phyloP scores from a whole-genome alignment of 2,797 vertebrate genomes.

The Spea hammondii region DNA sequence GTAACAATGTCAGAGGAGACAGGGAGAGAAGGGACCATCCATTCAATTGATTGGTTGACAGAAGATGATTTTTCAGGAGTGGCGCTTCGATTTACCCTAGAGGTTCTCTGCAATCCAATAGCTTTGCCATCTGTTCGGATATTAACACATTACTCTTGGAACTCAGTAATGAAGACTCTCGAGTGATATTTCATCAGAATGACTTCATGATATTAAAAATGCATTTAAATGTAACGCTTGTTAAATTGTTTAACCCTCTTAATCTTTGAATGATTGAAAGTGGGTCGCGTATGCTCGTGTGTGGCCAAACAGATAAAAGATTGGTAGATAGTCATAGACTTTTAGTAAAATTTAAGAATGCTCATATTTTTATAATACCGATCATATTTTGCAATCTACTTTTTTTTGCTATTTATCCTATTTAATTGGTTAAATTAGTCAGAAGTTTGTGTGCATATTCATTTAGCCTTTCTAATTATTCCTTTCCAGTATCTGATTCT shows the following conservation, averaged over 20 bases:
- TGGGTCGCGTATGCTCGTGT: slow-evolving; percentile 59
- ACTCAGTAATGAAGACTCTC: slow-evolving; percentile 74
- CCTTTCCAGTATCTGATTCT: too few relatives aligned
- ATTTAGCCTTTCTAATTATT: too few relatives aligned
- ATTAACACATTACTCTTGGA: slow-evolving; percentile 75
- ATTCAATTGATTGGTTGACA: slow-evolving; percentile 64
- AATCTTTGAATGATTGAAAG: slow-evolving; percentile 66
- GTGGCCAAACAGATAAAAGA: too few relatives aligned
- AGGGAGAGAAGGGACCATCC: slow-evolving; percentile 58
- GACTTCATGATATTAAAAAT: slow-evolving; percentile 76
- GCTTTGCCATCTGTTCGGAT: slow-evolving; percentile 76
- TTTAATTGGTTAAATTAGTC: too few relatives aligned
- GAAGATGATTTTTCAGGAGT: slow-evolving; percentile 67
- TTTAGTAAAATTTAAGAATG: too few relatives aligned
- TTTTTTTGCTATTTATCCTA: too few relatives aligned
- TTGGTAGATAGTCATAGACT: too few relatives aligned
- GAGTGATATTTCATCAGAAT: slow-evolving; percentile 76
- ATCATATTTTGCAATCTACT: too few relatives aligned
- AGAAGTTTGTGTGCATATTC: too few relatives aligned
- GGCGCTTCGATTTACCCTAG: slow-evolving; percentile 67
- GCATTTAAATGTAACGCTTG: slow-evolving; percentile 76
- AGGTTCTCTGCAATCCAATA: slow-evolving; percentile 65
- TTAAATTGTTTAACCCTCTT: slow-evolving; percentile 80
- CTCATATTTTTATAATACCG: too few relatives aligned
- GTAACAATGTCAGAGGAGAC: slow-evolving; percentile 47